phyloP scores from a whole-genome alignment of 2,113 vertebrate species.

The Calyptommatus sinebrachiatus region DNA sequence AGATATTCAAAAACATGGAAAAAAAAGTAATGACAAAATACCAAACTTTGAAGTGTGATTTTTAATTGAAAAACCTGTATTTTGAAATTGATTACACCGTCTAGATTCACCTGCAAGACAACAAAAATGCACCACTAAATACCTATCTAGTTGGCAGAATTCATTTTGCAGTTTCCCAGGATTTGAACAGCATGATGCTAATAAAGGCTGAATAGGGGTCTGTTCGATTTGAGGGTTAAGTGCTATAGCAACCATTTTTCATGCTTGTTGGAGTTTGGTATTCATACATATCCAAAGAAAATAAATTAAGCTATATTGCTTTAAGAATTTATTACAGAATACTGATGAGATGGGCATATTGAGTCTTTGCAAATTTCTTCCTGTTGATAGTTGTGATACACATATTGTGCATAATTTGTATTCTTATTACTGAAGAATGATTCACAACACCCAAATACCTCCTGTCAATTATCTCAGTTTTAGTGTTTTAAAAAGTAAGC shows the following conservation, averaged over 20 bases:
- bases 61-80: not conserved
- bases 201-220: not conserved
- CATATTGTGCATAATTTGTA: not conserved
- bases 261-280: constrained; percentile 26
- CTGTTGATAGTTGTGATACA: not conserved
- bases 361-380: not conserved
- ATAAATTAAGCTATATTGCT: not conserved
- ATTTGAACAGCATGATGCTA: constrained; percentile 13
- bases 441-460: not conserved
- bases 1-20: not conserved
- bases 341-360: not conserved
- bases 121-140: constrained; percentile 12
- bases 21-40: not conserved
- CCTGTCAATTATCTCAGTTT: not conserved
- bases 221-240: not conserved
- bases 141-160: not conserved
- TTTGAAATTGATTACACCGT: not conserved
- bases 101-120: not conserved
- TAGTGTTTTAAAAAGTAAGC: not conserved
- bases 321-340: not conserved
- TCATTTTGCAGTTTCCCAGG: constrained; percentile 5
- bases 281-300: constrained; percentile 17
- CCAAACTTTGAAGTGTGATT: not conserved
- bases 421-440: not conserved
- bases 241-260: constrained; percentile 30